Percentiles rank a stretch among this genome's conserved stretches.
Evolutionary conservation across 2,113 vertebrate genomes (phyloP).

Genomic region (Fulmarus glacialis): DNA sequence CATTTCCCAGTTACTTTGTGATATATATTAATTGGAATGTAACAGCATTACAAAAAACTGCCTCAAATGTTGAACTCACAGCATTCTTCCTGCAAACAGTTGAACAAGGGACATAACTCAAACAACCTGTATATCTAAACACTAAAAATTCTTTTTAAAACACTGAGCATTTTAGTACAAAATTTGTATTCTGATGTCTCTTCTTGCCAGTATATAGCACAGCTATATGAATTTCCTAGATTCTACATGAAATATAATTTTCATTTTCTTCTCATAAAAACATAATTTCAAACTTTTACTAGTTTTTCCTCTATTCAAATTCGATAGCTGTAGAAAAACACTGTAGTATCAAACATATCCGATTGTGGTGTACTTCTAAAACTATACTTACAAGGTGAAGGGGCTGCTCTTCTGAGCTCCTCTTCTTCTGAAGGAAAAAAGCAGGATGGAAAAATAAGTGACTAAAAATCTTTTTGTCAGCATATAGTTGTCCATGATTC

Average conservation of each 20-base stretch:
- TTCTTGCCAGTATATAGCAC: neutral
- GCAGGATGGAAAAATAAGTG: constrained; percentile 66
- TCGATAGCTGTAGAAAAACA: neutral
- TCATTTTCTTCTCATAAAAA: neutral
- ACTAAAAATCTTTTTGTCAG: constrained; percentile 50
- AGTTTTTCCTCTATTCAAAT: neutral
- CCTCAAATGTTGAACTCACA: neutral
- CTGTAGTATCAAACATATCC: neutral
- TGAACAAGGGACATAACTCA: neutral
- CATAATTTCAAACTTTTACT: neutral
- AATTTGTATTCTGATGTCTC: neutral
- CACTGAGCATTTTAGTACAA: neutral
- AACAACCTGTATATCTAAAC: neutral
- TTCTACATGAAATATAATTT: neutral
- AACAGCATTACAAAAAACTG: neutral
- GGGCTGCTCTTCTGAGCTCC: constrained; percentile 83
- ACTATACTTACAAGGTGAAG: constrained; percentile 81
- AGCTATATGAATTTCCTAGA: neutral
- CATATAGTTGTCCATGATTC: constrained; percentile 25
- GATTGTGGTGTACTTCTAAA: constrained; percentile 38
- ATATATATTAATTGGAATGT: neutral
- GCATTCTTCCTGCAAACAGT: neutral
- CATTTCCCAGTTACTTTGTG: constrained; percentile 16
- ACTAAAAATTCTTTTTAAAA: neutral
- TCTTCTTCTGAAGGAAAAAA: constrained; percentile 81